Evolutionary conservation across 2,797 vertebrate species (phyloP), one percentile per base, ranked within the genome.

Genomic region (Tolypeutes matacus): DNA sequence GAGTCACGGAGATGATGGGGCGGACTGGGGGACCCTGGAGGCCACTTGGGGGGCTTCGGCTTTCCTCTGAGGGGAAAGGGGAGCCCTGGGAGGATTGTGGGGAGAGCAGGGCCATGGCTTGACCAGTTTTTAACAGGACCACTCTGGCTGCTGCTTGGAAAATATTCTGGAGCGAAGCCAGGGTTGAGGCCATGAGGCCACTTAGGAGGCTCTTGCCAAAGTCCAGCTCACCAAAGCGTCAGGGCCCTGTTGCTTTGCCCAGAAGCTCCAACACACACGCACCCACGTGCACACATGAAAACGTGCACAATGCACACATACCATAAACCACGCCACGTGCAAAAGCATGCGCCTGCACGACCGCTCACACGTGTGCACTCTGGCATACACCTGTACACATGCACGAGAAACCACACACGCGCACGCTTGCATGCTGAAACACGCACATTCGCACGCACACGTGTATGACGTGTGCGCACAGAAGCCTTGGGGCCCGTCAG

Each of bases 181-280:
- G 87, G 62, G 29, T 49, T 14, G 46, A 72, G n/a, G 36, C 62
- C 70, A 34, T 27, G 10, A 83, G 27, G 18, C 46, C 46, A 64
- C 12, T 34, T 18, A 29, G 72, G 23, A 58, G 62, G 12, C 72
- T 10, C 42, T 9, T 72, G 42, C 27, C 29, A 15, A 86, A 72
- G 20, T 29, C 23, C 20, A 64, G 53, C 34, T 64, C 56, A 53
- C 46, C 78, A 42, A 13, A 39, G 21, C 46, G 73, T 34, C 53
- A 4, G 49, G 21, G 27, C 65, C 49, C 56, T 21, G 2, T 4
- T 29, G 84, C 75, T 51, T 72, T 53, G 27, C 65, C 56, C 20
- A 2, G 2, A 42, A 51, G 10, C 9, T 34, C 25, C 18, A 8
- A 21, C 1, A 56, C 7, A 36, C 17, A 21, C 1, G 0, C 42